A percentile compares a stretch with the other conserved stretches of the same genome.
These are phyloP conservation scores for Rhegmatorhina hoffmannsi DNA, from an alignment of 2,113 vertebrate genomes.

Conservation along the genomic window DNA sequence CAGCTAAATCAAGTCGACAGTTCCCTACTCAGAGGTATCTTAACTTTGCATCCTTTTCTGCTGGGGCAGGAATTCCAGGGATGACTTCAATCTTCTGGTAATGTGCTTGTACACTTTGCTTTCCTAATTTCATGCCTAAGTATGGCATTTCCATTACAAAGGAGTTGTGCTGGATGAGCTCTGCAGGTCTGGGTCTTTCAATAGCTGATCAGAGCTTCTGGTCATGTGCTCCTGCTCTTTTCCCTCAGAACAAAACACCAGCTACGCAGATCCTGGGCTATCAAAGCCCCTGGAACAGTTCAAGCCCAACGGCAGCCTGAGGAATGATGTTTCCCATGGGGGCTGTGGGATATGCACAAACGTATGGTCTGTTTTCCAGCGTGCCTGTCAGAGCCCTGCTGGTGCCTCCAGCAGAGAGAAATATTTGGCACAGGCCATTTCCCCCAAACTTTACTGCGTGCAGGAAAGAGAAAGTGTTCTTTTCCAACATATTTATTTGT, in stretches of 20 bases:
- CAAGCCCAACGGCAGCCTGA: slow-evolving; percentile 24
- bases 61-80: not conserved
- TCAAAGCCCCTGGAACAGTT: slow-evolving; percentile 40
- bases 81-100: not conserved
- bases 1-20: not conserved
- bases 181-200: slow-evolving; percentile 30
- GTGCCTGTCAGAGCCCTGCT: slow-evolving; percentile 49
- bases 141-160: slow-evolving; percentile 57
- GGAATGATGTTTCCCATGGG: slow-evolving; percentile 46
- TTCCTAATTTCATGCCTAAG: slow-evolving; percentile 33
- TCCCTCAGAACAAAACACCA: slow-evolving; percentile 39
- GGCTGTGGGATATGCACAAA: slow-evolving; percentile 51
- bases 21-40: not conserved
- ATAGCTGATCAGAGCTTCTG: slow-evolving; percentile 29
- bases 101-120: not conserved
- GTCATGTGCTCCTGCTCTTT: slow-evolving; percentile 27
- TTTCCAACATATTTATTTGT: slow-evolving; percentile 27
- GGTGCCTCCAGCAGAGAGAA: slow-evolving; percentile 60
- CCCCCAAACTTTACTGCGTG: not conserved
- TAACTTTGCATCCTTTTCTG: slow-evolving; percentile 22
- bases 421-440: slow-evolving; percentile 31
- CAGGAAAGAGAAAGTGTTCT: not conserved
- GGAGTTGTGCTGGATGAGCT: not conserved
- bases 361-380: slow-evolving; percentile 43
- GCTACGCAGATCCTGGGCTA: slow-evolving; percentile 1